phyloP scores from a whole-genome alignment of 1,140 invertebrate genomes.

The Ylistrum balloti region DNA sequence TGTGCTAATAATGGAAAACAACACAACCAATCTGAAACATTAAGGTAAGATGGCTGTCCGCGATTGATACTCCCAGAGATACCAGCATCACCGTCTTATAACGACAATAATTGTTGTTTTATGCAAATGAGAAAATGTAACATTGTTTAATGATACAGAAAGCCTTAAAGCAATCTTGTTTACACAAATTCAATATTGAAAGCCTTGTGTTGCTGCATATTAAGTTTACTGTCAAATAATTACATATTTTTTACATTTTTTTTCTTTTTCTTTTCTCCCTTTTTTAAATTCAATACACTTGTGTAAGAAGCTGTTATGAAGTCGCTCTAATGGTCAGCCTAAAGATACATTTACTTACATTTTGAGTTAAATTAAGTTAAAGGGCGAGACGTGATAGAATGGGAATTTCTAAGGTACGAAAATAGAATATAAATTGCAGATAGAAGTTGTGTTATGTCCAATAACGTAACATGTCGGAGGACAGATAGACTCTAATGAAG shows the following conservation, averaged over 20 bases:
- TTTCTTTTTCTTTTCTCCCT: not conserved
- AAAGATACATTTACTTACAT: no score
- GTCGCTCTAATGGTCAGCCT: not conserved
- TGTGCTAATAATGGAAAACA: no score
- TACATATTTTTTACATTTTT: not conserved
- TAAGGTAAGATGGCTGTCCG: not conserved
- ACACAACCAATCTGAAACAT: no score
- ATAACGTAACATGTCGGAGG: not conserved
- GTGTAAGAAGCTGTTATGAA: not conserved
- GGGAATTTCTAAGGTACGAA: not conserved
- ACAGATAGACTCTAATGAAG: not conserved
- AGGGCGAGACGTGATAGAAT: not conserved
- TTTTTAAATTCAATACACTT: not conserved
- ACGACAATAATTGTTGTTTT: not conserved
- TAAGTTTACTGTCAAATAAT: not conserved
- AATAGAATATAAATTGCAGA: not conserved
- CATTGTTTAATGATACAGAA: not conserved
- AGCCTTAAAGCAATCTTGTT: conserved; percentile 8
- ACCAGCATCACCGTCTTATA: not conserved
- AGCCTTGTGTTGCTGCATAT: not conserved
- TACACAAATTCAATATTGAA: not conserved
- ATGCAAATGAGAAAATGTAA: not conserved
- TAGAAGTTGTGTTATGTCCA: not conserved
- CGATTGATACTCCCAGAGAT: not conserved
- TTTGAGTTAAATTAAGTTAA: not conserved